Percentiles rank a stretch among this genome's conserved stretches.
Evolutionary conservation across 2,888 invertebrate genomes (phyloP).

Genomic region (Melieria crassipennis): DNA sequence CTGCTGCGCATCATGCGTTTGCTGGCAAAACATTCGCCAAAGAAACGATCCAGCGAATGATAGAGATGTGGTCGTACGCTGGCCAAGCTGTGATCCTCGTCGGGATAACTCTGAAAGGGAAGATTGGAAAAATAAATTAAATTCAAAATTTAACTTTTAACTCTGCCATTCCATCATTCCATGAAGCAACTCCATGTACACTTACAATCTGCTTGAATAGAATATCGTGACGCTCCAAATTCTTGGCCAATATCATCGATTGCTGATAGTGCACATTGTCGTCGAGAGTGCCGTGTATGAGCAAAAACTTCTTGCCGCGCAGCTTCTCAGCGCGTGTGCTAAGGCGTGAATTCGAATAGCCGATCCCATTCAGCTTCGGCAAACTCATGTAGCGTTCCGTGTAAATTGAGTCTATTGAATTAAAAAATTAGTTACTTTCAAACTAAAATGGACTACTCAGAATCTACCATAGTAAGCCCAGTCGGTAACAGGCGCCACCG

Average conservation of each 20-base stretch:
- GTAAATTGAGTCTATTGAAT: conserved; percentile 86
- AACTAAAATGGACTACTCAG: background rate
- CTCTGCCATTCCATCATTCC: background rate
- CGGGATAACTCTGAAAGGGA: conserved; percentile 83
- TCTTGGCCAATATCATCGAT: conserved; percentile 89
- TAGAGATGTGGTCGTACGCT: conserved; percentile 89
- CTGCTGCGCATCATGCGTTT: conserved; percentile 52
- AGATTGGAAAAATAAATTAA: conserved; percentile 5
- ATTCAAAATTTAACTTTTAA: background rate
- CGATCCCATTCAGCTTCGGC: conserved; percentile 77
- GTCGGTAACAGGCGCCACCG: conserved; percentile 96
- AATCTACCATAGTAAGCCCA: conserved; percentile 91
- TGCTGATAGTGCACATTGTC: conserved; percentile 99
- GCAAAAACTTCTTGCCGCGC: conserved; percentile 80
- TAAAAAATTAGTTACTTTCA: background rate
- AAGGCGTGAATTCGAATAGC: conserved; percentile 81
- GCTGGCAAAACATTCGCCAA: conserved; percentile 66
- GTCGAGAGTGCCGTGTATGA: conserved; percentile 94
- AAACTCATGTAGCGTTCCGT: conserved; percentile 97
- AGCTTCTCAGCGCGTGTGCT: conserved; percentile 75
- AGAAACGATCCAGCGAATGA: conserved; percentile 87
- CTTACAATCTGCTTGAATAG: conserved; percentile 91
- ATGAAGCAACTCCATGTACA: conserved; percentile 1
- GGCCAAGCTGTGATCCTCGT: conserved; percentile 88
- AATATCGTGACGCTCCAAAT: conserved; percentile 85